Evolutionary conservation across 2,113 vertebrate species (phyloP).

Genomic region (Brienomyrus brachyistius): DNA sequence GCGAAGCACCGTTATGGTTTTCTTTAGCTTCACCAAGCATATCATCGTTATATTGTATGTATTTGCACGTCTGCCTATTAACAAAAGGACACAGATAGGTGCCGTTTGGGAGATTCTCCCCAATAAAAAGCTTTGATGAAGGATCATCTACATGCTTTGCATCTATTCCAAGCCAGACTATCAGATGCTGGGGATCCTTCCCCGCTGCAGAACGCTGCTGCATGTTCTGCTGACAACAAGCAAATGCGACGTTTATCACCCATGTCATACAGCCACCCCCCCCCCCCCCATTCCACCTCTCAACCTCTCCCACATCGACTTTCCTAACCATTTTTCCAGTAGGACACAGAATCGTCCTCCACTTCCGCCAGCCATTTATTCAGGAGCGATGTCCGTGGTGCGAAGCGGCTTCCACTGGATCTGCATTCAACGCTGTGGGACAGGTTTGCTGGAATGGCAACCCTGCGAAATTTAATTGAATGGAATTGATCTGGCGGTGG

Average conservation of each 20-base stretch:
- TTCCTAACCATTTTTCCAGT: background rate
- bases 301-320: slow-evolving; percentile 12
- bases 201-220: slow-evolving; percentile 21
- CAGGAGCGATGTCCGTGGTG: slow-evolving; percentile 44
- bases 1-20: background rate
- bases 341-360: slow-evolving; percentile 26
- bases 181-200: background rate
- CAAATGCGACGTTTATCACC: slow-evolving; percentile 58
- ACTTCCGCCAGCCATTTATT: slow-evolving; percentile 36
- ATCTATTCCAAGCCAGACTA: background rate
- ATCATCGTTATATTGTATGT: background rate
- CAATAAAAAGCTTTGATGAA: background rate
- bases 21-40: background rate
- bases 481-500: background rate
- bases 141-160: background rate
- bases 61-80: background rate
- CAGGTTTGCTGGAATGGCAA: background rate
- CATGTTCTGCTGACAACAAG: slow-evolving; percentile 31
- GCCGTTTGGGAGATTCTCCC: background rate
- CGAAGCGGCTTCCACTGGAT: slow-evolving; percentile 37
- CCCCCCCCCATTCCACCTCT: slow-evolving; percentile 30
- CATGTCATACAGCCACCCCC: slow-evolving; percentile 24
- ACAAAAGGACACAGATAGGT: background rate
- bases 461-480: background rate
- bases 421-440: background rate